Base-by-base conservation (phyloP, 2,888 invertebrate species). In the Epiblema foenella region DNA sequence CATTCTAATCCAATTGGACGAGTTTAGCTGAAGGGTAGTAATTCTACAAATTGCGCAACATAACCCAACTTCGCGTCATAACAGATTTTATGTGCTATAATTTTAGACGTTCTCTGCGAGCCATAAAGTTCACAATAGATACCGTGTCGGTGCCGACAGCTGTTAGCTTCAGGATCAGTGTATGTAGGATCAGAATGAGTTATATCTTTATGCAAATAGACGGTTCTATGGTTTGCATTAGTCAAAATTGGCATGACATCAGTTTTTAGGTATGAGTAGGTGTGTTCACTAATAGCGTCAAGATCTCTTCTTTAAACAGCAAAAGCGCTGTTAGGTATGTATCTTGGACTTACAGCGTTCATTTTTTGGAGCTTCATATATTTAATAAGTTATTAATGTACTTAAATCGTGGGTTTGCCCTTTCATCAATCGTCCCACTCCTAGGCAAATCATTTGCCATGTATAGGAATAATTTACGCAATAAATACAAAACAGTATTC, bases 91-190 rank as follows among this genome's bases (percentile, higher is more conserved):
- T 66, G 56, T 62, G 37, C 56, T 76, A 79, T 80, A 79, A 78
- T 80, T 83, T 81, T 79, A 82, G 82, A 83, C 80, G 82, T 85
- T 86, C 78, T 88, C 89, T 88, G 88, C 83, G 88, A 85, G 79
- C 85, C 77, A 88, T 89, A 89, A 89, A 88, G 82, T 81, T 79
- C 78, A 87, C 85, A 85, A 85, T 86, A 84, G 84, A 81, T 80
- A 80, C 82, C 77, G 73, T 83, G 86, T 84, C 83, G 79, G 78
- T 76, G 77, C 77, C 80, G 78, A 83, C 86, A 85, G 86, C 85
- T 88, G 87, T 72, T 73, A 73, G 75, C 77, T 77, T 78, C 79
- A 81, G 77, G 80, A 82, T 81, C 76, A 79, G 81, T 85, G 82
- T 80, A 81, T 78, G 79, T 76, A 77, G 70, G 75, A 77, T 69